phyloP scores from a whole-genome alignment of 2,888 invertebrate species.

The Cephus runcator region DNA sequence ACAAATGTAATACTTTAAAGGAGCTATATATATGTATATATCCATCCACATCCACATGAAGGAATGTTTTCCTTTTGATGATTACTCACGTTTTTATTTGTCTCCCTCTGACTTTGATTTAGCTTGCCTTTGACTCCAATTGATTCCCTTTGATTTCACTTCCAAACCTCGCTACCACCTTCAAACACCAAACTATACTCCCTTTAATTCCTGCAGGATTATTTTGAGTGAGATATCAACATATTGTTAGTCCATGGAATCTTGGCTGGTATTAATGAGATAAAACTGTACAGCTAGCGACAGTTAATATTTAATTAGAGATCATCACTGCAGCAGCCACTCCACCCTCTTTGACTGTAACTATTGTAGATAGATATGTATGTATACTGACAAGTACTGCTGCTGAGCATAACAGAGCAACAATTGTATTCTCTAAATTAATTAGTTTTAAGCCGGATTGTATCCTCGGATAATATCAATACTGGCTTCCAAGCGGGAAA shows the following conservation, averaged over 20 bases:
- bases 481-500: constrained; percentile 29
- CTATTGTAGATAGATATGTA: too few species aligned
- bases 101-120: too few species aligned
- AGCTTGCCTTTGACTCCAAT: too few species aligned
- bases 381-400: neutral
- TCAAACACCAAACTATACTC: neutral
- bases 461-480: constrained; percentile 25
- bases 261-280: neutral
- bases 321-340: neutral
- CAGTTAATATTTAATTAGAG: neutral
- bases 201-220: neutral
- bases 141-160: too few species aligned
- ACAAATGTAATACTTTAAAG: too few species aligned
- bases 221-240: neutral
- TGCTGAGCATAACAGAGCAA: neutral
- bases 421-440: constrained; percentile 22
- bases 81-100: too few species aligned
- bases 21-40: too few species aligned
- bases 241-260: neutral
- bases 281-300: neutral
- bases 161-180: too few species aligned
- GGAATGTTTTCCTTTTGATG: too few species aligned
- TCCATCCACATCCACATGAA: too few species aligned
- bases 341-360: neutral
- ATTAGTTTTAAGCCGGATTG: constrained; percentile 38